These are phyloP conservation scores for Mustelus asterias DNA, from an alignment of 2,113 vertebrate genomes.

Conservation along the genomic window DNA sequence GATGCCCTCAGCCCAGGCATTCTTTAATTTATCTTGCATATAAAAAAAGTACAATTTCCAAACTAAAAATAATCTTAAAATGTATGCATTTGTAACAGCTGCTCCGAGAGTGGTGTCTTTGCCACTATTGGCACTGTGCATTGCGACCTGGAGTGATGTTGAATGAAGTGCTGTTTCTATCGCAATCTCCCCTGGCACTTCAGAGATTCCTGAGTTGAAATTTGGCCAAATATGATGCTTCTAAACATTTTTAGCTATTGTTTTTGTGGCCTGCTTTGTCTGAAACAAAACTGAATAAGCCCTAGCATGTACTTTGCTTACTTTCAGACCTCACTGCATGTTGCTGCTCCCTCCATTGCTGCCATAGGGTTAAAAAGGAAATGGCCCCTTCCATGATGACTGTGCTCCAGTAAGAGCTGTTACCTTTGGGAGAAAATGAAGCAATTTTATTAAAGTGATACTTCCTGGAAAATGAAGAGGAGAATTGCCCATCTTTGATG, in stretches of 20 bases:
- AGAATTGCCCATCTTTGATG: neutral
- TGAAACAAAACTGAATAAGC: neutral
- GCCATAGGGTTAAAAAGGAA: neutral
- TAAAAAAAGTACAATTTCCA: too few species aligned
- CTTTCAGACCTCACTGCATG: neutral
- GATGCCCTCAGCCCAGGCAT: too few species aligned
- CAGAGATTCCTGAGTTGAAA: neutral
- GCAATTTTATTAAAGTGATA: neutral
- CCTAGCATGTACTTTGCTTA: neutral
- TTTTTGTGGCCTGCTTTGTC: neutral
- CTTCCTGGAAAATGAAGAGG: neutral
- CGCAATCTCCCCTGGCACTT: neutral
- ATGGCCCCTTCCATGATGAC: neutral
- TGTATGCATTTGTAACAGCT: too few species aligned
- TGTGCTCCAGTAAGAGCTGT: neutral
- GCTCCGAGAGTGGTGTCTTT: neutral
- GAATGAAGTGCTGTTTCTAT: neutral
- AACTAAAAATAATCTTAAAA: too few species aligned
- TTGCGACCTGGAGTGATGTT: neutral
- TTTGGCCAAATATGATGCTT: neutral
- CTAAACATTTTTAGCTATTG: neutral
- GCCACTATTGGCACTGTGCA: too few species aligned
- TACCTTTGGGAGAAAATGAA: neutral
- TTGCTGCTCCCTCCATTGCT: neutral
- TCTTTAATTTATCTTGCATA: too few species aligned